These are phyloP conservation scores for Luscinia luscinia DNA, from an alignment of 2,797 vertebrate genomes.

Conservation along the genomic window DNA sequence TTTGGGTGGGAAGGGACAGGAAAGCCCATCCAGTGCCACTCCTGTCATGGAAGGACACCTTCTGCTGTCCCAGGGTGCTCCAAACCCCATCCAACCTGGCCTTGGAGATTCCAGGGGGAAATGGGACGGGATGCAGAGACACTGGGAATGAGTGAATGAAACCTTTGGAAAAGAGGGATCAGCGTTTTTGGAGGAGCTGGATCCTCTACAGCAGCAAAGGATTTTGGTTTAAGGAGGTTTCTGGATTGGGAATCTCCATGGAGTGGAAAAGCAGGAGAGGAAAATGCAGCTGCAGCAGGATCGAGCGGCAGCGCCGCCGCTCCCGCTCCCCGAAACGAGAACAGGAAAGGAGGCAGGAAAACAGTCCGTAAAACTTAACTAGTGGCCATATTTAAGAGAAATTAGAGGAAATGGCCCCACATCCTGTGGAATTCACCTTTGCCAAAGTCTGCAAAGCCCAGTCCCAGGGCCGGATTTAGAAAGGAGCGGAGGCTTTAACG, in stretches of 20 bases:
- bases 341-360: conserved; percentile 41
- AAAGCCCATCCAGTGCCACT: not conserved
- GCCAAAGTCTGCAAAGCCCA: not conserved
- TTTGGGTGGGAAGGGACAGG: not conserved
- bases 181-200: fast-evolving
- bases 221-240: not conserved
- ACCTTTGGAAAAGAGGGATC: not conserved
- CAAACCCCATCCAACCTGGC: not conserved
- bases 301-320: fast-evolving
- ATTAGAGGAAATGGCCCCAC: conserved; percentile 60
- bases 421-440: conserved; percentile 54
- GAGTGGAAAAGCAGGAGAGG: not conserved
- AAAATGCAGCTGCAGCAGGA: not conserved
- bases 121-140: not conserved
- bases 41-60: not conserved
- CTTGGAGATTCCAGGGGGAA: not conserved
- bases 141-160: fast-evolving
- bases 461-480: not conserved
- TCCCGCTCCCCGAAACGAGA: not conserved
- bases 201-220: fast-evolving
- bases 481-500: not conserved
- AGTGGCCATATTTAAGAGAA: conserved; percentile 33
- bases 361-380: conserved; percentile 41
- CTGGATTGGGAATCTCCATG: not conserved
- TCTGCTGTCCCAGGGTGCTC: fast-evolving